Conservation (phyloP, 2,113 vertebrate species). For the Barnardius zonarius region DNA sequence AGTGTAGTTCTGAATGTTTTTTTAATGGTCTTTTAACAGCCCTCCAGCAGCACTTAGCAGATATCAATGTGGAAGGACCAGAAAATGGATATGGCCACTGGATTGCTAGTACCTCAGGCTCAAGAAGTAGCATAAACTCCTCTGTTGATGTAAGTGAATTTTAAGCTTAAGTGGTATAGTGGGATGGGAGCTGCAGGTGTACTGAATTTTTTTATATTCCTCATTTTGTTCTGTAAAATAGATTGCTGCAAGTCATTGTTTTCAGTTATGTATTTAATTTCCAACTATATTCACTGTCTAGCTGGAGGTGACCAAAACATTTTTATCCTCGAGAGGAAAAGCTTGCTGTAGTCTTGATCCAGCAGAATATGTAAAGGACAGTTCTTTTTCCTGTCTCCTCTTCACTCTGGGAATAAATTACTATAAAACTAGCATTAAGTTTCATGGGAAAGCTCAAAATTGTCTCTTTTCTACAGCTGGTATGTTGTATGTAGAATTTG, state of each 20-base stretch:
- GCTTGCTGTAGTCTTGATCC: not conserved
- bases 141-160: conserved; percentile 84
- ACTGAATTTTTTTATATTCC: not conserved
- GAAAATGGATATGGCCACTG: conserved; percentile 96
- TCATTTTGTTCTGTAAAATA: not conserved
- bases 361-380: not conserved
- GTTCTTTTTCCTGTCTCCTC: not conserved
- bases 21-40: conserved; percentile 72
- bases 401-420: not conserved
- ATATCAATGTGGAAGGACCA: conserved; percentile 95
- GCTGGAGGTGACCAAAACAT: not conserved
- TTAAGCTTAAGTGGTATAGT: not conserved
- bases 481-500: not conserved
- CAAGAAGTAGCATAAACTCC: conserved; percentile 87
- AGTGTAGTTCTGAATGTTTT: not conserved
- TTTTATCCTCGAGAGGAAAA: not conserved
- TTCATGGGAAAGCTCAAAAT: not conserved
- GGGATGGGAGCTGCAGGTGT: not conserved
- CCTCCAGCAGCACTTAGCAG: conserved; percentile 94
- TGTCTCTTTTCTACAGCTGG: not conserved
- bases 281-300: not conserved
- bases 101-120: conserved; percentile 97
- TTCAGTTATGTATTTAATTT: not conserved
- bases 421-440: not conserved
- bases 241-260: not conserved